These are phyloP conservation scores for Drepana arcuata DNA, from an alignment of 1,140 invertebrate genomes.

Conservation along the genomic window DNA sequence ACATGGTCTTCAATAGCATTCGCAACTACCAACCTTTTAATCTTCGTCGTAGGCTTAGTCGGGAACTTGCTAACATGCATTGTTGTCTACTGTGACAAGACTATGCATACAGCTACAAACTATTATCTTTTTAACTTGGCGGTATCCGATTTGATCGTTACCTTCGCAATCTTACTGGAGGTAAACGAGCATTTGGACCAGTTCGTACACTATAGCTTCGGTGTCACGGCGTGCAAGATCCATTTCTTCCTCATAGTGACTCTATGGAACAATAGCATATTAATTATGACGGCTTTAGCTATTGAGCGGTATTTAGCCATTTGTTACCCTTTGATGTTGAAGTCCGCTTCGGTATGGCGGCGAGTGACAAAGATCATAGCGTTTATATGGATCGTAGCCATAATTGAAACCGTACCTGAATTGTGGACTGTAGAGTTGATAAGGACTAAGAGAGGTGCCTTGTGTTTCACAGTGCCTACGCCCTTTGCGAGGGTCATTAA, in stretches of 20 bases:
- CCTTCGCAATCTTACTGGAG: conserved; percentile 32
- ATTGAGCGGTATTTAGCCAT: conserved; percentile 54
- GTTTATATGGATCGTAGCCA: conserved; percentile 37
- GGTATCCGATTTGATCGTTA: conserved; percentile 80
- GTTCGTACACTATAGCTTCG: conserved; percentile 16
- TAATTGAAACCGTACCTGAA: conserved; percentile 39
- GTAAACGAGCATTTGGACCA: conserved; percentile 17
- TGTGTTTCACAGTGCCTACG: conserved; percentile 41
- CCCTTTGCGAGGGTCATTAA: conserved; percentile 31
- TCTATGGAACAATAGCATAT: conserved; percentile 45
- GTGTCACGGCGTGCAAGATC: conserved; percentile 30
- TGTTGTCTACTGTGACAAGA: conserved; percentile 85
- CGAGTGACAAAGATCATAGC: conserved; percentile 40
- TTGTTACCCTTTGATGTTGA: conserved; percentile 37
- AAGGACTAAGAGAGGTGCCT: conserved; percentile 16
- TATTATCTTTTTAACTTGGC: conserved; percentile 91
- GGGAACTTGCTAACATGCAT: conserved; percentile 89
- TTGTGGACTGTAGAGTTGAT: conserved; percentile 31
- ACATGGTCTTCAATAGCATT: conserved; percentile 18
- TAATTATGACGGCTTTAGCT: conserved; percentile 46
- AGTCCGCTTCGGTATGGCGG: conserved; percentile 25
- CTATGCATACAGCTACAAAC: conserved; percentile 88
- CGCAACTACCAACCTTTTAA: conserved; percentile 49
- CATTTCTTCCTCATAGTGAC: conserved; percentile 35
- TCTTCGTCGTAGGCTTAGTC: conserved; percentile 83